phyloP scores from a whole-genome alignment of 2,888 invertebrate genomes.

The Pterostichus niger region DNA sequence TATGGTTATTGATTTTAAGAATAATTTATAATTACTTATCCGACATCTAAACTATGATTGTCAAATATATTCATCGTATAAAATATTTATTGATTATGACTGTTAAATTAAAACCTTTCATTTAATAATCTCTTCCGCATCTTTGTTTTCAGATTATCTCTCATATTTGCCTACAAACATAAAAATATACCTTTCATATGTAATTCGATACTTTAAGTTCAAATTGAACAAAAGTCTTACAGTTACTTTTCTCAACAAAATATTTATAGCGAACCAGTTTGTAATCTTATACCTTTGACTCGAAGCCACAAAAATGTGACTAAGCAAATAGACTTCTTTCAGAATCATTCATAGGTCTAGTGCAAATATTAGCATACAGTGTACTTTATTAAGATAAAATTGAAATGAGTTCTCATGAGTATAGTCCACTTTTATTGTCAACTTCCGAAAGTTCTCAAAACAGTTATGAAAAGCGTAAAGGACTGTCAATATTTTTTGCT shows the following conservation, averaged over 20 bases:
- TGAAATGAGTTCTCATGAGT: slow-evolving; percentile 41
- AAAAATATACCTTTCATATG: slow-evolving; percentile 8
- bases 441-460: slow-evolving; percentile 30
- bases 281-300: slow-evolving; percentile 41
- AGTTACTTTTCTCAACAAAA: slow-evolving; percentile 1
- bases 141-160: slow-evolving; percentile 1
- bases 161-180: background rate
- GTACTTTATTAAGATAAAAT: background rate
- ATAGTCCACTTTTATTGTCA: slow-evolving; percentile 60
- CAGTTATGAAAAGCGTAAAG: slow-evolving; percentile 70
- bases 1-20: too few species aligned
- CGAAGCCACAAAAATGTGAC: slow-evolving; percentile 34
- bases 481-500: slow-evolving; percentile 85
- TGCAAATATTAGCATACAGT: slow-evolving; percentile 26
- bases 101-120: too few species aligned
- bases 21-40: too few species aligned
- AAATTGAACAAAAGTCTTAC: background rate
- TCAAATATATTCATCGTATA: too few species aligned
- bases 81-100: too few species aligned
- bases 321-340: slow-evolving; percentile 18
- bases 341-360: slow-evolving; percentile 10
- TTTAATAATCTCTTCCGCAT: slow-evolving; percentile 5
- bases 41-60: too few species aligned
- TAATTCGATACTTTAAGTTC: slow-evolving; percentile 14
- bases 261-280: slow-evolving; percentile 27